Percentiles rank a stretch among this genome's conserved stretches.
Evolutionary conservation across 2,797 vertebrate genomes (phyloP).

Genomic region (Holocentrus rufus): DNA sequence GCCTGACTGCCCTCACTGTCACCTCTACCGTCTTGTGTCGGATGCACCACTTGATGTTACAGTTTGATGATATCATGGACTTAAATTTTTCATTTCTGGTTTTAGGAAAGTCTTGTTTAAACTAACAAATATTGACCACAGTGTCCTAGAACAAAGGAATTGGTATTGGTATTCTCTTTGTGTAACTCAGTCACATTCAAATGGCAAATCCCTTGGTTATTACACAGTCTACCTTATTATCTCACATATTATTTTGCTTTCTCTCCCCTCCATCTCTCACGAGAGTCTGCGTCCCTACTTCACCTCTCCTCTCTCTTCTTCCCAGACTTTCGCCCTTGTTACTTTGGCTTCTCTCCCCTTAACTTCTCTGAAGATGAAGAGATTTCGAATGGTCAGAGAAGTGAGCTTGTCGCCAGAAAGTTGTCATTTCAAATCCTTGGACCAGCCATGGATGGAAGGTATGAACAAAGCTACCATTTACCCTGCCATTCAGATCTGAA

Average conservation of each 20-base stretch:
- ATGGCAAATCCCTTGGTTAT: not conserved
- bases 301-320: not conserved
- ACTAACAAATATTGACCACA: not conserved
- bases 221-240: not conserved
- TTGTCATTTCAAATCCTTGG: not conserved
- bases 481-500: not conserved
- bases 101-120: not conserved
- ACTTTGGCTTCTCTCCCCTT: not conserved
- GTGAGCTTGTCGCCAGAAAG: not conserved
- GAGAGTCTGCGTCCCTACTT: not conserved
- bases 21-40: not conserved
- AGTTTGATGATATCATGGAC: not conserved
- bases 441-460: not conserved
- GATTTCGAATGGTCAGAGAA: not conserved
- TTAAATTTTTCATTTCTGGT: not conserved
- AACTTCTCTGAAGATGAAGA: not conserved
- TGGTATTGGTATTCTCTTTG: not conserved
- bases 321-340: not conserved
- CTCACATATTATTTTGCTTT: not conserved
- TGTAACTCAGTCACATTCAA: not conserved
- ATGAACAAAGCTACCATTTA: not conserved
- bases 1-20: not conserved
- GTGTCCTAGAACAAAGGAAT: not conserved
- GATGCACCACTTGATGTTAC: not conserved
- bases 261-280: not conserved